Evolutionary conservation across 1,140 invertebrate genomes (phyloP).

Genomic region (Calliopsis andreniformis): DNA sequence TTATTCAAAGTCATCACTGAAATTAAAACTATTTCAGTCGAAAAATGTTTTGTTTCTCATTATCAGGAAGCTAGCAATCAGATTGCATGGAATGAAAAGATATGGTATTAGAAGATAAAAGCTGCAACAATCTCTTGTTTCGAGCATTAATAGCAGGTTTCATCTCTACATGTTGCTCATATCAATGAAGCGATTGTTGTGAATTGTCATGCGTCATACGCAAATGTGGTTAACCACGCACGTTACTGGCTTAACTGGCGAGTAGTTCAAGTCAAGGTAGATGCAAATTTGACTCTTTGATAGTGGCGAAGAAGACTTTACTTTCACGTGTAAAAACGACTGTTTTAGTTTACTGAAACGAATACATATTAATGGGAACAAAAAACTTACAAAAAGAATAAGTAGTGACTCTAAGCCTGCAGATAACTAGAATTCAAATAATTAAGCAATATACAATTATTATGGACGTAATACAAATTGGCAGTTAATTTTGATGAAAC

Average conservation of each 20-base stretch:
- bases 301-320: neutral
- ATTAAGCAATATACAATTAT: too few relatives aligned
- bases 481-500: too few relatives aligned
- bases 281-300: constrained; percentile 27
- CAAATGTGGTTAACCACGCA: constrained; percentile 44
- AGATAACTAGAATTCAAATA: too few relatives aligned
- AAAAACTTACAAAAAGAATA: neutral
- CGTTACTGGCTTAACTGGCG: constrained; percentile 30
- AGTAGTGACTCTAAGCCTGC: neutral
- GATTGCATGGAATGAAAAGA: too few relatives aligned
- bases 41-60: too few relatives aligned
- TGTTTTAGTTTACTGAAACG: neutral
- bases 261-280: constrained; percentile 35
- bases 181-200: constrained; percentile 47
- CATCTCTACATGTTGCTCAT: neutral
- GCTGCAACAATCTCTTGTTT: too few relatives aligned
- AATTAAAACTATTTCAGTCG: too few relatives aligned
- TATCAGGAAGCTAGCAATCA: too few relatives aligned
- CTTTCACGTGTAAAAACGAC: constrained; percentile 1
- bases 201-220: constrained; percentile 42
- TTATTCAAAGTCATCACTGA: too few relatives aligned
- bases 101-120: neutral
- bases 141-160: neutral
- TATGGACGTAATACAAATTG: too few relatives aligned
- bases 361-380: neutral